Evolutionary conservation across 2,888 invertebrate genomes (phyloP).

Genomic region (Sepiola atlantica): DNA sequence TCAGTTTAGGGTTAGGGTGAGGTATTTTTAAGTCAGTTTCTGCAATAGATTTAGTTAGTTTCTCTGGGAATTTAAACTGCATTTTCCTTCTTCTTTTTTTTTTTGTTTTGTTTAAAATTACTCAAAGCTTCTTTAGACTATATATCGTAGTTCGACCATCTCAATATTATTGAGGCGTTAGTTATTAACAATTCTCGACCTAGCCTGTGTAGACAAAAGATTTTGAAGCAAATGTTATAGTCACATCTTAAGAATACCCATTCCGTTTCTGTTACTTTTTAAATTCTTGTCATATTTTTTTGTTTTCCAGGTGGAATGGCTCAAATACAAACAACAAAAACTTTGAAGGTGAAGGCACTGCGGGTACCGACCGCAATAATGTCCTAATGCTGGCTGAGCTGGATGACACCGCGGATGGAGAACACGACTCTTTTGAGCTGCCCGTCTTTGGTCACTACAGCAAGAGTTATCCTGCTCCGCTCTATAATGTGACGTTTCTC

Average conservation of each 20-base stretch:
- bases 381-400: conserved; percentile 64
- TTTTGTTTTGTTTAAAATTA: too few species aligned
- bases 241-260: background rate
- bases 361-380: conserved; percentile 73
- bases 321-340: conserved; percentile 73
- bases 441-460: conserved; percentile 70
- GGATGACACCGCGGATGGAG: conserved; percentile 66
- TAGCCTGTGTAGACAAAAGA: too few species aligned
- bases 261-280: background rate
- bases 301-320: conserved; percentile 72
- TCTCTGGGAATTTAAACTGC: too few species aligned
- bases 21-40: background rate
- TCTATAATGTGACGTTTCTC: conserved; percentile 65
- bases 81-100: too few species aligned
- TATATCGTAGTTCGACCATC: too few species aligned
- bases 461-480: conserved; percentile 67
- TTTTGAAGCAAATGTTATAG: background rate
- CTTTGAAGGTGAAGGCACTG: conserved; percentile 73
- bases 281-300: background rate
- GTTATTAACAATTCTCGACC: too few species aligned
- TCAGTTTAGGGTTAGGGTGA: too few species aligned
- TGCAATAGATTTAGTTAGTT: too few species aligned
- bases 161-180: too few species aligned
- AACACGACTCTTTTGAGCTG: conserved; percentile 57
- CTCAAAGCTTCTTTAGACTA: too few species aligned